These are phyloP conservation scores for Gnatocerus cornutus DNA, from an alignment of 2,888 invertebrate genomes.

Conservation along the genomic window DNA sequence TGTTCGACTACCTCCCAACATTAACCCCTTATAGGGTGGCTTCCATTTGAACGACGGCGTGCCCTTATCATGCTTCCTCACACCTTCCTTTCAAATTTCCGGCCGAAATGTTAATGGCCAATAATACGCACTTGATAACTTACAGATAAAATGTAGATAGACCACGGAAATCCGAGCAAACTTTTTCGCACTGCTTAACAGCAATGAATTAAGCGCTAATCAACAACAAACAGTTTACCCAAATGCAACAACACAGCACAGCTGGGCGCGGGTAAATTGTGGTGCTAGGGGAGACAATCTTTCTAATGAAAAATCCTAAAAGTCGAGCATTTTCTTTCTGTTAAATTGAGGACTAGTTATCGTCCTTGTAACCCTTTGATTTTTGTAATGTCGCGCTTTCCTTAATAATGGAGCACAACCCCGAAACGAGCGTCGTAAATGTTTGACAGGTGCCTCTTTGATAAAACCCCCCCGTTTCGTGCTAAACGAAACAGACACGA, in stretches of 20 bases:
- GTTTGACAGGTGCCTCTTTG: conserved; percentile 39
- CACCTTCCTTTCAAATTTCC: conserved; percentile 67
- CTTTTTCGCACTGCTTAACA: conserved; percentile 22
- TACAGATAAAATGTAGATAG: conserved; percentile 50
- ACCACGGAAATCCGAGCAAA: conserved; percentile 45
- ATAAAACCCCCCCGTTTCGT: conserved; percentile 42
- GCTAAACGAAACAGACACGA: conserved; percentile 47
- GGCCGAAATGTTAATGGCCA: conserved; percentile 65
- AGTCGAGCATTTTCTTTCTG: no score
- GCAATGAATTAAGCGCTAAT: conserved; percentile 3
- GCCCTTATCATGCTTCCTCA: conserved; percentile 56
- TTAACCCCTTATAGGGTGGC: conserved; percentile 50
- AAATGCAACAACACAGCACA: neutral
- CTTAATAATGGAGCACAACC: conserved; percentile 10
- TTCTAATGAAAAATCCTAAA: no score
- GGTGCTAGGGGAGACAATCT: no score
- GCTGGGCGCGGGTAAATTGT: neutral
- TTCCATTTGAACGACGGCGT: conserved; percentile 50
- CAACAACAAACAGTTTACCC: neutral
- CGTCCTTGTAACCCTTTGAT: neutral
- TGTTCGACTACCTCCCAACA: conserved; percentile 41
- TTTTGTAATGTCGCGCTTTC: neutral
- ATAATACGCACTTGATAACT: conserved; percentile 62
- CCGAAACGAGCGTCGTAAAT: conserved; percentile 34
- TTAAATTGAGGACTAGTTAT: no score